Evolutionary conservation across 2,888 invertebrate species (phyloP), one percentile per base, ranked within the genome.

Genomic region (Drosophila macrospina): DNA sequence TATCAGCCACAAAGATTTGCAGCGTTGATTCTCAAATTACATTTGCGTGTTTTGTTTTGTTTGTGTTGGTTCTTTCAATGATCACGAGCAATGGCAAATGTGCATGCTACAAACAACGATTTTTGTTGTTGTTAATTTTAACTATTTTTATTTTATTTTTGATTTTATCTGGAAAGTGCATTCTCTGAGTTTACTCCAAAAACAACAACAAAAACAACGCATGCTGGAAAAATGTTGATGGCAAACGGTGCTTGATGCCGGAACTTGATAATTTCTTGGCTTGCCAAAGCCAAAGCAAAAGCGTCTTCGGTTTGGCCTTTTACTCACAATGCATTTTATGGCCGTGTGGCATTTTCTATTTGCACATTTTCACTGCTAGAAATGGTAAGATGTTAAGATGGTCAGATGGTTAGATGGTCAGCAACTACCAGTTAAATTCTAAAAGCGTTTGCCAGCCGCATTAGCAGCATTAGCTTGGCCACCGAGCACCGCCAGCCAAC

Each of bases 221-320:
- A 44, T 62, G 41, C 41, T 20, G 39, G 54, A 44, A 72, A 72
- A 69, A 75, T 59, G 50, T 45, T 24, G 44, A 62, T 56, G 69
- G 70, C 75, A 62, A 72, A 72, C 57, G 54, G 48, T 64, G 76
- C 44, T 44, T 55, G 62, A 54, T 74, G 79, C 78, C 87, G 81
- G 87, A 81, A 81, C 85, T 85, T 63, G 68, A 81, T 75, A 64
- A 75, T 78, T 84, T 85, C 64, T 52, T 42, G 44, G 11, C 42
- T 32, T 66, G 24, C 6, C 24, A n/a, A n/a, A n/a, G n/a, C n/a
- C n/a, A n/a, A n/a, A n/a, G n/a, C n/a, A n/a, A n/a, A n/a, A n/a
- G n/a, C n/a, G n/a, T 36, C 36, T 26, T 28, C 8, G 28, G 6
- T 55, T 28, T 45, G 10, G 70, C 70, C 62, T 70, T 70, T 65